Evolutionary conservation across 1,140 invertebrate genomes (phyloP).

Genomic region (Drosophila trapezifrons): DNA sequence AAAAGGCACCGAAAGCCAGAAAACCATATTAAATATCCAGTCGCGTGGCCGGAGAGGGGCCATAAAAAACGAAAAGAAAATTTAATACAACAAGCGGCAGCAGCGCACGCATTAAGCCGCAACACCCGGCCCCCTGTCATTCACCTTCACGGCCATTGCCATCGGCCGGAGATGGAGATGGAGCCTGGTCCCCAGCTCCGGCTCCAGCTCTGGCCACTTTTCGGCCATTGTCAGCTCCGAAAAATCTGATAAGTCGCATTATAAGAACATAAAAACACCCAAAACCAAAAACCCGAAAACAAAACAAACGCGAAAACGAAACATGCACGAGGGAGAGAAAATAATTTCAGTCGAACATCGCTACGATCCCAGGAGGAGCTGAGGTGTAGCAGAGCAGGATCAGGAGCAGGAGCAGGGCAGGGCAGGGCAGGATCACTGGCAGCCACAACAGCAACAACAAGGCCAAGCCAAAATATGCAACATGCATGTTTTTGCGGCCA

Average conservation of each 20-base stretch:
- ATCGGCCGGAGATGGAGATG: slow-evolving; percentile 21
- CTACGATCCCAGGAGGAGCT: slow-evolving; percentile 23
- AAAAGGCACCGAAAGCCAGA: slow-evolving; percentile 26
- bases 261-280: slow-evolving; percentile 83
- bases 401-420: slow-evolving; percentile 6
- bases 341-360: slow-evolving; percentile 59
- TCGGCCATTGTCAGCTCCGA: slow-evolving; percentile 77
- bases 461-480: slow-evolving; percentile 72
- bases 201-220: slow-evolving; percentile 57
- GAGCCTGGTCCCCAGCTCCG: background rate
- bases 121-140: slow-evolving; percentile 48
- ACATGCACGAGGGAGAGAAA: slow-evolving; percentile 74
- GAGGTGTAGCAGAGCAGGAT: background rate
- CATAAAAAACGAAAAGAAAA: slow-evolving; percentile 60
- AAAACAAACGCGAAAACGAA: slow-evolving; percentile 64
- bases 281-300: slow-evolving; percentile 67
- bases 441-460: slow-evolving; percentile 59
- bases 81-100: slow-evolving; percentile 69
- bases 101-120: slow-evolving; percentile 69
- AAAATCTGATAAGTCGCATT: slow-evolving; percentile 83
- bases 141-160: slow-evolving; percentile 73
- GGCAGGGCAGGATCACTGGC: slow-evolving; percentile 13
- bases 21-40: slow-evolving; percentile 60
- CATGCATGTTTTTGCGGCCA: slow-evolving; percentile 63
- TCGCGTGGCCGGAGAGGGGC: slow-evolving; percentile 62